These are phyloP conservation scores for Cariama cristata DNA, from an alignment of 2,113 vertebrate genomes.

Conservation along the genomic window DNA sequence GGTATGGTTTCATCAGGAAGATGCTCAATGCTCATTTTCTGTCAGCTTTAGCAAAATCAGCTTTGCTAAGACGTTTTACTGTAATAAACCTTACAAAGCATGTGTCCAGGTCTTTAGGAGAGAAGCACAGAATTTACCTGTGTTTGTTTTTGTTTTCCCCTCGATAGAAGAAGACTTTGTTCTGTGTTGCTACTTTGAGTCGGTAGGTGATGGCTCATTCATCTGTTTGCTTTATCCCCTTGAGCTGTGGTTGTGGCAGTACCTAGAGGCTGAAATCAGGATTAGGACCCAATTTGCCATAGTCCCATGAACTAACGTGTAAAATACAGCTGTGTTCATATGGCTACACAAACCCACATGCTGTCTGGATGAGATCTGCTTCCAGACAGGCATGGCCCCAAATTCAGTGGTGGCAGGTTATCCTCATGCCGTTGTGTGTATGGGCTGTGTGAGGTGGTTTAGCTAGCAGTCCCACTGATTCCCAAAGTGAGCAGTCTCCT, in stretches of 20 bases:
- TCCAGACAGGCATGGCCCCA: not conserved
- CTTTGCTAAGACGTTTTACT: not conserved
- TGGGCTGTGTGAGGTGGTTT: not conserved
- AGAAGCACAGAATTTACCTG: not conserved
- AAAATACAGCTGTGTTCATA: not conserved
- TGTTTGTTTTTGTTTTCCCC: not conserved
- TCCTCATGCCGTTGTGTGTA: accelerated
- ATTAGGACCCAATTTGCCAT: accelerated
- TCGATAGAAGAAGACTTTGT: not conserved
- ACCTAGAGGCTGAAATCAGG: not conserved
- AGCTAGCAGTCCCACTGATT: not conserved
- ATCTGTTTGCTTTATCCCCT: not conserved
- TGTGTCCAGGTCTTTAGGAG: not conserved
- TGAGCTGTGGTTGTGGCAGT: not conserved
- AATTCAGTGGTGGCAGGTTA: not conserved
- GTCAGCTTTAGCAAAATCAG: not conserved
- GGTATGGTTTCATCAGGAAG: not conserved
- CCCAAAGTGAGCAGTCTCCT: not conserved
- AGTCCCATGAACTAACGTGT: not conserved
- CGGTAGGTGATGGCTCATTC: accelerated
- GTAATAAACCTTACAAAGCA: not conserved
- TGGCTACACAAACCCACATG: accelerated
- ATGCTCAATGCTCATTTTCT: not conserved
- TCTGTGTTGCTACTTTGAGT: not conserved
- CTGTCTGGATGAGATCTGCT: not conserved